These are phyloP conservation scores for Parasteatoda tepidariorum DNA, from an alignment of 1,140 invertebrate genomes.

Conservation along the genomic window DNA sequence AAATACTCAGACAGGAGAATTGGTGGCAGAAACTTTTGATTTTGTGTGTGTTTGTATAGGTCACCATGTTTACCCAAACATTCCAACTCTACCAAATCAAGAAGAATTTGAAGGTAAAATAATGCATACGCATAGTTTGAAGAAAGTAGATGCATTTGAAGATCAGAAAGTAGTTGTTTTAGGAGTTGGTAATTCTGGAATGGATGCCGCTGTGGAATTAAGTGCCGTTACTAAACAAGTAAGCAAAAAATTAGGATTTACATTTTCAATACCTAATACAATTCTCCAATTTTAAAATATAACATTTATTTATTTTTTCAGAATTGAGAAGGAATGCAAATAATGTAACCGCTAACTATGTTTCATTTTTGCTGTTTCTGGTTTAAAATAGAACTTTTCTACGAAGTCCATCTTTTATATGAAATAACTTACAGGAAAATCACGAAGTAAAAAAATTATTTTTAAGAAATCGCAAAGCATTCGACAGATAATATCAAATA, in stretches of 20 bases:
- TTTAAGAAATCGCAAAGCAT: too few species aligned
- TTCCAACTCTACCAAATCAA: conserved; percentile 64
- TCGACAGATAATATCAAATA: too few species aligned
- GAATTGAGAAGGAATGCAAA: too few species aligned
- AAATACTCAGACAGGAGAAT: conserved; percentile 62
- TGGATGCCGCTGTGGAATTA: conserved; percentile 63
- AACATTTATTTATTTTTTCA: too few species aligned
- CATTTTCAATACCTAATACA: background rate
- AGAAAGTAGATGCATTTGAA: conserved; percentile 63
- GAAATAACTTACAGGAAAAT: too few species aligned
- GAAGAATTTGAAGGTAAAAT: conserved; percentile 64
- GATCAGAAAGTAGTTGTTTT: conserved; percentile 67
- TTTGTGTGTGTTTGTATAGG: conserved; percentile 62
- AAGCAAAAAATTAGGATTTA: too few species aligned
- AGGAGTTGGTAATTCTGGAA: conserved; percentile 66
- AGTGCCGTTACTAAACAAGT: conserved; percentile 58
- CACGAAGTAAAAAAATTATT: too few species aligned
- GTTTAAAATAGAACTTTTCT: too few species aligned
- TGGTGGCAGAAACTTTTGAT: conserved; percentile 47
- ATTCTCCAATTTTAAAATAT: background rate
- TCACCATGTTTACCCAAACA: conserved; percentile 67
- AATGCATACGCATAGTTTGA: conserved; percentile 68
- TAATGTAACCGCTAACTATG: too few species aligned
- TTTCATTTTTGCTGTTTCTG: too few species aligned
- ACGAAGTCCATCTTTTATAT: too few species aligned